Conservation (phyloP, 2,797 vertebrate genomes). For the Babyrousa celebensis region DNA sequence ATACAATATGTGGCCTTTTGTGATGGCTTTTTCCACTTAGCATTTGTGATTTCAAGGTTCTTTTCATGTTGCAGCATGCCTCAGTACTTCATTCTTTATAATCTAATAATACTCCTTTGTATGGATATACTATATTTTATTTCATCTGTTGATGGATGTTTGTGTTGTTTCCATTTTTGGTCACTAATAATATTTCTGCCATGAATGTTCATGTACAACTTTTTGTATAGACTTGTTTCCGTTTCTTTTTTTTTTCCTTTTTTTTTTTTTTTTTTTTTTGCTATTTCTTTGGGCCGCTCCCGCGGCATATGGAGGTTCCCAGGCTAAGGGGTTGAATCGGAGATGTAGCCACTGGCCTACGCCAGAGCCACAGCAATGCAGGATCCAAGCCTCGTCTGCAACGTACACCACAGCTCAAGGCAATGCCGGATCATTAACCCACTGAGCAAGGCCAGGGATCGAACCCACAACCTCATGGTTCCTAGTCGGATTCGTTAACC, state of each 20-base stretch:
- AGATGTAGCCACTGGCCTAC: too few species aligned
- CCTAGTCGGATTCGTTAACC: too few species aligned
- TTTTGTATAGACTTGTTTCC: slow-evolving; percentile 47
- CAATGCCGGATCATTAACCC: too few species aligned
- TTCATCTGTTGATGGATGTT: slow-evolving; percentile 2
- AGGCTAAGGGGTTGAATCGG: too few species aligned
- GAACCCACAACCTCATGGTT: too few species aligned
- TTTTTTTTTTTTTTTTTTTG: too few species aligned
- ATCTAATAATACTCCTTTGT: background rate
- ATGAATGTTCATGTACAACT: background rate
- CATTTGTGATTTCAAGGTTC: slow-evolving; percentile 30
- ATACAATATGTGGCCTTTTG: background rate
- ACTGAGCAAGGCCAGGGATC: too few species aligned
- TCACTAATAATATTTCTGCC: slow-evolving; percentile 6
- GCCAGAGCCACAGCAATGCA: too few species aligned
- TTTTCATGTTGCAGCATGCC: background rate
- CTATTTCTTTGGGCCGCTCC: too few species aligned
- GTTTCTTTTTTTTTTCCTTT: slow-evolving; percentile 70
- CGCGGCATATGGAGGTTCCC: too few species aligned
- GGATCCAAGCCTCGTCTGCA: too few species aligned
- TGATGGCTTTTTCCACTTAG: background rate
- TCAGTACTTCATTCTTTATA: slow-evolving; percentile 46
- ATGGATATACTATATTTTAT: background rate
- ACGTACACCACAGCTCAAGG: too few species aligned
- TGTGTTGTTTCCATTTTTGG: background rate